Evolutionary conservation across 2,797 vertebrate species (phyloP).

Genomic region (Sitta carolinensis): DNA sequence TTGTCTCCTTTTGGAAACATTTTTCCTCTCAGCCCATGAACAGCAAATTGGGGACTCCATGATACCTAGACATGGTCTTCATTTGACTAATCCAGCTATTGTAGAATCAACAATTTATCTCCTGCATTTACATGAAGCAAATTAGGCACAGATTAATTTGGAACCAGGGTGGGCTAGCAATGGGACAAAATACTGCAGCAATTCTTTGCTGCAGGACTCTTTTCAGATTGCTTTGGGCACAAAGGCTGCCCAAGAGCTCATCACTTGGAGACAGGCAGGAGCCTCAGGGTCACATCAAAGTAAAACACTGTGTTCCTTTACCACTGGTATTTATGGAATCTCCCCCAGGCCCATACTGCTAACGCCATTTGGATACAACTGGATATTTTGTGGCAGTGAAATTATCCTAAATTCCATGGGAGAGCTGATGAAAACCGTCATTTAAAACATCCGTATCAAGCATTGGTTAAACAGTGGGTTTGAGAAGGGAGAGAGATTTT

Average conservation of each 20-base stretch:
- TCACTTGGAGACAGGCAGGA: not conserved
- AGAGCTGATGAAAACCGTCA: not conserved
- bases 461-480: not conserved
- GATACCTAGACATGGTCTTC: not conserved
- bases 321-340: not conserved
- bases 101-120: not conserved
- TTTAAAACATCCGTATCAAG: not conserved
- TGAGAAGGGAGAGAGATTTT: not conserved
- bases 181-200: not conserved
- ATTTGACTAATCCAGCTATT: not conserved
- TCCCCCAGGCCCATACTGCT: not conserved
- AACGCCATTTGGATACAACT: not conserved
- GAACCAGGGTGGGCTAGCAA: not conserved
- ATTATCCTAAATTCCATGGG: not conserved
- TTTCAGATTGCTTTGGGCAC: not conserved
- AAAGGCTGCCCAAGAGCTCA: not conserved
- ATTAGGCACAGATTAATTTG: not conserved
- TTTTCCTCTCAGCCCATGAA: not conserved
- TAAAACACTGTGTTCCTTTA: not conserved
- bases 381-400: not conserved
- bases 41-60: not conserved
- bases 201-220: not conserved
- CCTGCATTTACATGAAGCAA: not conserved
- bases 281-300: not conserved
- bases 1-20: not conserved